Evolutionary conservation across 2,113 vertebrate genomes (phyloP).

Genomic region (Anas platyrhynchos): DNA sequence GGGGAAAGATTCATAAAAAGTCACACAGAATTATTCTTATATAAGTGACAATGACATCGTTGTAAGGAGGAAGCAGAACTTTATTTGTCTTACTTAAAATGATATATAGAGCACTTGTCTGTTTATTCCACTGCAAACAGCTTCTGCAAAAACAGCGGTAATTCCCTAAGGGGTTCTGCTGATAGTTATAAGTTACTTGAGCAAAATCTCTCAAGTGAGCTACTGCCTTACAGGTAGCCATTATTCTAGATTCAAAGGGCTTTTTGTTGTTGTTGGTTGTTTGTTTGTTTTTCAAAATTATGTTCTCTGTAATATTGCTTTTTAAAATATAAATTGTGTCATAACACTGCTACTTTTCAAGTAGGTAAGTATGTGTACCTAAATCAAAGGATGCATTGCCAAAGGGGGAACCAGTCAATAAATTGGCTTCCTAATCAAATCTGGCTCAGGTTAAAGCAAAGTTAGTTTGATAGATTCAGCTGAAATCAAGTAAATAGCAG

Average conservation of each 20-base stretch:
- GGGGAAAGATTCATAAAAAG: conserved; percentile 88
- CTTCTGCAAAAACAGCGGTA: conserved; percentile 83
- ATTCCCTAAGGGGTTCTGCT: conserved; percentile 77
- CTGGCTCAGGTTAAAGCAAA: conserved; percentile 79
- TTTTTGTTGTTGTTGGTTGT: conserved; percentile 74
- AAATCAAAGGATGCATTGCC: conserved; percentile 74
- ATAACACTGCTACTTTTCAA: conserved; percentile 76
- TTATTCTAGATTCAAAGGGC: conserved; percentile 85
- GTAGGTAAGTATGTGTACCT: conserved; percentile 60
- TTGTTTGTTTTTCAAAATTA: conserved; percentile 65
- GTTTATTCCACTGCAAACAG: conserved; percentile 87
- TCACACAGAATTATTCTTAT: conserved; percentile 87
- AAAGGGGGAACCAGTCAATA: conserved; percentile 72
- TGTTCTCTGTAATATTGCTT: conserved; percentile 73
- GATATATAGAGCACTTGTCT: conserved; percentile 89
- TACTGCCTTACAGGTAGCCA: conserved; percentile 85
- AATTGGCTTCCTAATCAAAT: conserved; percentile 82
- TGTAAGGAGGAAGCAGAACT: conserved; percentile 87
- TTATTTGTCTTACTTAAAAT: conserved; percentile 91
- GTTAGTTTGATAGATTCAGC: conserved; percentile 77
- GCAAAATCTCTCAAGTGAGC: conserved; percentile 84
- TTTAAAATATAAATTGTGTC: conserved; percentile 80
- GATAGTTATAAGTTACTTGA: conserved; percentile 87
- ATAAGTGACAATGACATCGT: conserved; percentile 88
- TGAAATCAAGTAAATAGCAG: conserved; percentile 76